A percentile compares a stretch with the other conserved stretches of the same genome.
phyloP scores from a whole-genome alignment of 2,113 vertebrate genomes.

The Syngnathoides biaculeatus region DNA sequence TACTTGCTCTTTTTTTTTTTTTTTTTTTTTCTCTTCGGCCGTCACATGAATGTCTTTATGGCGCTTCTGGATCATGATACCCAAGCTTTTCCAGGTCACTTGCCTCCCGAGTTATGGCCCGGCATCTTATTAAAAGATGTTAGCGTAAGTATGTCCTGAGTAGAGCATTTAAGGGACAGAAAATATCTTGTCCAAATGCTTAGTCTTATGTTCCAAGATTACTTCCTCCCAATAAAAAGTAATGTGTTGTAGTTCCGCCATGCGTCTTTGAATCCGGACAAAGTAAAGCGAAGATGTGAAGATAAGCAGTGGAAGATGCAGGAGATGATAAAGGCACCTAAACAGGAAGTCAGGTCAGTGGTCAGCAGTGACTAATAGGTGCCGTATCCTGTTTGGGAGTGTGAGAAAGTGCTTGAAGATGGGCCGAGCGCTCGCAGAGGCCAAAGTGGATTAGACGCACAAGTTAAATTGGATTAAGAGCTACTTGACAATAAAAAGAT shows the following conservation, averaged over 20 bases:
- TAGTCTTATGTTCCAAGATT: background rate
- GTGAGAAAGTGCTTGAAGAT: constrained; percentile 44
- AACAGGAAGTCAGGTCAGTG: constrained; percentile 64
- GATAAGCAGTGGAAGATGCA: background rate
- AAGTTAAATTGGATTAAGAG: constrained; percentile 49
- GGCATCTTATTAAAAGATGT: constrained; percentile 29
- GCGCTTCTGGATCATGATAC: constrained; percentile 30
- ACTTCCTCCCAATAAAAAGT: background rate
- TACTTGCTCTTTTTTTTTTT: constrained; percentile 9
- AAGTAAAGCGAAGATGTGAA: no score
- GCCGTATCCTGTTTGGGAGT: constrained; percentile 30
- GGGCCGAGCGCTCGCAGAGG: constrained; percentile 40
- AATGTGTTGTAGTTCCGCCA: background rate
- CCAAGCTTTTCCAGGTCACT: constrained; percentile 53
- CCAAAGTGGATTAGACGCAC: constrained; percentile 47
- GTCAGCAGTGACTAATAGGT: constrained; percentile 38
- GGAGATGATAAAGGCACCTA: constrained; percentile 38
- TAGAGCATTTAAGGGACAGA: background rate
- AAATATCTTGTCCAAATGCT: constrained; percentile 14
- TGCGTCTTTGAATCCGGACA: background rate
- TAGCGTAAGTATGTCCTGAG: constrained; percentile 14
- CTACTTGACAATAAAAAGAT: constrained; percentile 33
- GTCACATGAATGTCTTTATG: constrained; percentile 43
- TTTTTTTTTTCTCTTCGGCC: constrained; percentile 30
- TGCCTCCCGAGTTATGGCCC: constrained; percentile 26